phyloP scores from a whole-genome alignment of 1,140 invertebrate genomes.

The Pseudobourletiella spinata region DNA sequence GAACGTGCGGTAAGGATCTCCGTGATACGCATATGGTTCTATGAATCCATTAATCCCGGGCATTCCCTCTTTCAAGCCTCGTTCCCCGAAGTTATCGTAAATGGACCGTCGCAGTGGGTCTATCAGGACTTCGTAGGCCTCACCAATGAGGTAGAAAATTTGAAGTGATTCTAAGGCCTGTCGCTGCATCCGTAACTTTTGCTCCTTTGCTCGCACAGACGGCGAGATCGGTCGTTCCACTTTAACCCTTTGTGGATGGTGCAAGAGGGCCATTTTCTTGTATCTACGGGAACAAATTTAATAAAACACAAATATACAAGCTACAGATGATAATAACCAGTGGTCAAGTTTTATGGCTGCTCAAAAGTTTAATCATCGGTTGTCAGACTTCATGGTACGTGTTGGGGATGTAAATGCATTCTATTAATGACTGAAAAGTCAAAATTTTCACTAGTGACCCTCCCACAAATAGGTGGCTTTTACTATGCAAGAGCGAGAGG shows the following conservation, averaged over 20 bases:
- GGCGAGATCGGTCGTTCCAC: conserved; percentile 43
- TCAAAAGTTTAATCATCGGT: not conserved
- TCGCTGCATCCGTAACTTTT: conserved; percentile 5
- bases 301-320: conserved; percentile 17
- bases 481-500: too few species aligned
- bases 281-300: conserved; percentile 45
- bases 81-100: conserved; percentile 83
- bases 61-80: conserved; percentile 68
- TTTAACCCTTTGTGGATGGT: conserved; percentile 58
- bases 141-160: conserved; percentile 47
- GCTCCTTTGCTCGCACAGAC: conserved; percentile 14
- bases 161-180: conserved; percentile 11
- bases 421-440: too few species aligned
- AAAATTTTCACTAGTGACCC: too few species aligned
- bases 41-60: conserved; percentile 54
- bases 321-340: not conserved
- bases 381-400: not conserved
- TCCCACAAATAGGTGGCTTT: too few species aligned
- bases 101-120: conserved; percentile 60
- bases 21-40: conserved; percentile 68
- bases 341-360: not conserved
- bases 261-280: conserved; percentile 56
- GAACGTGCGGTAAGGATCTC: conserved; percentile 65
- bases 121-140: conserved; percentile 73
- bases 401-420: not conserved